phyloP scores from a whole-genome alignment of 2,113 vertebrate genomes.

The Pionites leucogaster region DNA sequence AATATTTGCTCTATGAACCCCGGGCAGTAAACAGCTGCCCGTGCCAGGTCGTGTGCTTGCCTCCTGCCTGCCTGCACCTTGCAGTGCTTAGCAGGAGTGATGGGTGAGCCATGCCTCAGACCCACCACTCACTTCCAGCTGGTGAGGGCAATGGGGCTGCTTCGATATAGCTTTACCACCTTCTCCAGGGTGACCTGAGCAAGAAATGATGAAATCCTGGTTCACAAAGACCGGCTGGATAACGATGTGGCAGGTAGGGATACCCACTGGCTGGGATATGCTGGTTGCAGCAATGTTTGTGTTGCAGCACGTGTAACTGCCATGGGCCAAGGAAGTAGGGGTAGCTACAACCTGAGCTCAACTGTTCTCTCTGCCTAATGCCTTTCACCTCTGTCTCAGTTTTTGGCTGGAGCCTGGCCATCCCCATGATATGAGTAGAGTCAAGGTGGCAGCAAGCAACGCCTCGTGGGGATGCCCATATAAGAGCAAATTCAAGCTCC shows the following conservation, averaged over 20 bases:
- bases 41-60: not conserved
- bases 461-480: conserved; percentile 19
- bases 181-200: not conserved
- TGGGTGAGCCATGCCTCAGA: not conserved
- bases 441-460: not conserved
- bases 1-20: not conserved
- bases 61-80: not conserved
- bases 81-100: fast-evolving
- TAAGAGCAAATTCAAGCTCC: conserved; percentile 17
- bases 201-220: not conserved
- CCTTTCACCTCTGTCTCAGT: not conserved
- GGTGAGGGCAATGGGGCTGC: not conserved
- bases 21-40: not conserved
- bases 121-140: not conserved
- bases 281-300: not conserved
- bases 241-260: not conserved
- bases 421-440: not conserved
- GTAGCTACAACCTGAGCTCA: not conserved
- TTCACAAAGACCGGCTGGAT: not conserved
- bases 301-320: not conserved
- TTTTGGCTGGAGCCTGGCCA: not conserved
- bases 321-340: not conserved
- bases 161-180: not conserved
- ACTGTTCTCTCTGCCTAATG: not conserved
- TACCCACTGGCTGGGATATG: fast-evolving